Percentiles rank a stretch among this genome's conserved stretches.
Evolutionary conservation across 2,797 vertebrate genomes (phyloP).

Genomic region (Rhabdophis nuchalis): DNA sequence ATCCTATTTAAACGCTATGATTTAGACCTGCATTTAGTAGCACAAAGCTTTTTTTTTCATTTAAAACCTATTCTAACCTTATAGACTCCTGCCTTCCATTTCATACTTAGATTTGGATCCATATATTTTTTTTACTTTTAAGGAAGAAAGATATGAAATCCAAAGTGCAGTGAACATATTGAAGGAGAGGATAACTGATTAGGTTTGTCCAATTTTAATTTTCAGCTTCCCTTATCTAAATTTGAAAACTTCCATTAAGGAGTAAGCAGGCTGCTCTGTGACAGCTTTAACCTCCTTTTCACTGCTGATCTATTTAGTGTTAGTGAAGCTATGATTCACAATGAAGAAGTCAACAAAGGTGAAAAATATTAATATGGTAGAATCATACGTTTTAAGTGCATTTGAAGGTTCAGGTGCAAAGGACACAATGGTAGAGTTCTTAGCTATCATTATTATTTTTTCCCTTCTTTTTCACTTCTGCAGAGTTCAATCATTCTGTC

Average conservation of each 20-base stretch:
- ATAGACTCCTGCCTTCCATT: neutral
- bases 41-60: neutral
- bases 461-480: neutral
- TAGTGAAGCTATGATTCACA: neutral
- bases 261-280: neutral
- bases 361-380: neutral
- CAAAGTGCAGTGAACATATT: neutral
- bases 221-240: neutral
- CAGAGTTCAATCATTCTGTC: neutral
- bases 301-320: neutral
- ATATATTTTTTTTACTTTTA: neutral
- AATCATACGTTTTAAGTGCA: neutral
- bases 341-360: neutral
- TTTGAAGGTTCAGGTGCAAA: neutral
- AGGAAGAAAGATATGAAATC: neutral
- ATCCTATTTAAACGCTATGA: neutral
- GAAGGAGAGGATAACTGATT: neutral
- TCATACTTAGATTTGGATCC: slow-evolving; percentile 8
- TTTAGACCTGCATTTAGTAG: neutral
- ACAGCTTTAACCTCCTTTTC: neutral
- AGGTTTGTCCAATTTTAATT: slow-evolving; percentile 1
- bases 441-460: neutral
- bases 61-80: slow-evolving; percentile 12
- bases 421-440: neutral
- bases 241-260: neutral